Conservation (phyloP, 2,113 vertebrate genomes). For the Fregetta grallaria region DNA sequence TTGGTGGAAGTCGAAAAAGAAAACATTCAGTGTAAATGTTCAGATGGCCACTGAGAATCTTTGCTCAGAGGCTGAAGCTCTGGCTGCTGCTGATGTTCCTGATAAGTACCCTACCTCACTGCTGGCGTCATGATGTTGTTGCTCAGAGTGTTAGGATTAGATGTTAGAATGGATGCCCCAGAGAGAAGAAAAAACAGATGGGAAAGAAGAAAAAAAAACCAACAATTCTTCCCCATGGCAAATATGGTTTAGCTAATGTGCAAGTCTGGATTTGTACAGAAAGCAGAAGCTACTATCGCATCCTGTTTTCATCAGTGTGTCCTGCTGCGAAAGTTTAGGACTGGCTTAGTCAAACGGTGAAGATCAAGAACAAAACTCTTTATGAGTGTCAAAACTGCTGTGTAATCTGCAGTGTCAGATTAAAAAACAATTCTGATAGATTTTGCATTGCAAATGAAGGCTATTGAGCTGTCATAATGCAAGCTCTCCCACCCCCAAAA, state of each 20-base stretch:
- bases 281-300: not conserved
- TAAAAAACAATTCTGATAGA: not conserved
- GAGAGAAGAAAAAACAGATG: constrained; percentile 5
- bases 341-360: not conserved
- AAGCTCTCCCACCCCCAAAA: not conserved
- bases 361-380: not conserved
- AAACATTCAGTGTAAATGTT: not conserved
- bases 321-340: not conserved
- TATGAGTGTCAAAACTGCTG: not conserved
- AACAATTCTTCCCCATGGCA: not conserved
- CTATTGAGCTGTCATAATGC: not conserved
- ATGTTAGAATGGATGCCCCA: not conserved
- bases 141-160: not conserved
- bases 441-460: not conserved
- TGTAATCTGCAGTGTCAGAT: not conserved
- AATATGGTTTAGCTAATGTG: constrained; percentile 3
- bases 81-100: not conserved
- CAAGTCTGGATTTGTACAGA: constrained; percentile 11
- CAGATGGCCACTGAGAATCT: not conserved
- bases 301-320: not conserved
- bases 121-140: not conserved
- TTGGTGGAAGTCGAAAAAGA: not conserved
- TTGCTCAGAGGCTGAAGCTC: not conserved
- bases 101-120: not conserved
- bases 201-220: not conserved